phyloP scores from a whole-genome alignment of 2,888 invertebrate species.

The Marronus borbonicus region DNA sequence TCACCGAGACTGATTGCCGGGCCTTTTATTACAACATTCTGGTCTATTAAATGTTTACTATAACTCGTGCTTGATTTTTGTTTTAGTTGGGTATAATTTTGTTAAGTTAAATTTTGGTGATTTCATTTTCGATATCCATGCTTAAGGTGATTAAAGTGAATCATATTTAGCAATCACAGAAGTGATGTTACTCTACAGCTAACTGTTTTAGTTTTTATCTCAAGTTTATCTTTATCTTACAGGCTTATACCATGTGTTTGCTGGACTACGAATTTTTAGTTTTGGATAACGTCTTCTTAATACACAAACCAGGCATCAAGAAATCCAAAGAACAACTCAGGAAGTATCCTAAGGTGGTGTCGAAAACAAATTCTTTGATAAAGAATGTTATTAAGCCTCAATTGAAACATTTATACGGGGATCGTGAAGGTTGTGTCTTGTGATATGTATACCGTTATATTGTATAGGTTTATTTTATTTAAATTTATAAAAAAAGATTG shows the following conservation, averaged over 20 bases:
- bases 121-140: too few relatives aligned
- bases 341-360: constrained; percentile 62
- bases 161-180: too few relatives aligned
- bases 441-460: neutral
- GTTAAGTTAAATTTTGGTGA: too few relatives aligned
- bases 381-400: constrained; percentile 52
- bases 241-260: constrained; percentile 89
- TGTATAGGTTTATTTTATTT: constrained; percentile 10
- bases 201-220: neutral
- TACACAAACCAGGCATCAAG: constrained; percentile 82
- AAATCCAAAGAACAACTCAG: constrained; percentile 61
- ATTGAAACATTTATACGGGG: constrained; percentile 55
- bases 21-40: too few relatives aligned
- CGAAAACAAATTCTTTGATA: constrained; percentile 52
- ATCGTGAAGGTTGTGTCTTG: constrained; percentile 52
- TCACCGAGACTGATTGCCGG: too few relatives aligned
- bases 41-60: too few relatives aligned
- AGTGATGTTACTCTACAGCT: too few relatives aligned
- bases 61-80: too few relatives aligned
- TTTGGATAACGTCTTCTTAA: constrained; percentile 87
- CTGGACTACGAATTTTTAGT: constrained; percentile 90
- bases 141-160: too few relatives aligned
- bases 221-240: constrained; percentile 57
- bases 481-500: too few relatives aligned
- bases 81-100: too few relatives aligned